A percentile compares a stretch with the other conserved stretches of the same genome.
Evolutionary conservation across 2,797 vertebrate genomes (phyloP).

Genomic region (Sebastes reedi): DNA sequence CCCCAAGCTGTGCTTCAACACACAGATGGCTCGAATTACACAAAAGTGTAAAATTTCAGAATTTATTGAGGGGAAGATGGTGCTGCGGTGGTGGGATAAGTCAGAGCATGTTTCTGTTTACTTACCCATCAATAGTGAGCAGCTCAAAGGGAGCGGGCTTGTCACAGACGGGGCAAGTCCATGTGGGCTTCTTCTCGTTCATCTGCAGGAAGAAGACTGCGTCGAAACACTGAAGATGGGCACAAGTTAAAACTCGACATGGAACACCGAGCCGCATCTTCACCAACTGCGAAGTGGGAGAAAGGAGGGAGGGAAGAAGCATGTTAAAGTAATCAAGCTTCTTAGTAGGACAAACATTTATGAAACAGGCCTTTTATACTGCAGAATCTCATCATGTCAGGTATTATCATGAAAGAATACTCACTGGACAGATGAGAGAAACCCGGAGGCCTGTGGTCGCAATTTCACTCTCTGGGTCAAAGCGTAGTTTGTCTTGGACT

Average conservation of each 20-base stretch:
- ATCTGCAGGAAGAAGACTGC: slow-evolving; percentile 99
- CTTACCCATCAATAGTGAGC: slow-evolving; percentile 96
- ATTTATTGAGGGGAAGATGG: neutral
- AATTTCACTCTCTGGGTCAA: slow-evolving; percentile 98
- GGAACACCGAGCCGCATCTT: slow-evolving; percentile 98
- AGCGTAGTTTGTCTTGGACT: slow-evolving; percentile 98
- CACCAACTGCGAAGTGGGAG: slow-evolving; percentile 86
- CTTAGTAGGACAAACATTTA: neutral
- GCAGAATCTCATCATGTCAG: neutral
- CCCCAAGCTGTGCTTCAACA: neutral
- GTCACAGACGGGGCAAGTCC: slow-evolving; percentile 98
- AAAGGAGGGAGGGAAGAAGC: neutral
- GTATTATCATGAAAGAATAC: slow-evolving; percentile 37
- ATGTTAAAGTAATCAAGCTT: neutral
- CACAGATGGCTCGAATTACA: neutral
- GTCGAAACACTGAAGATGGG: slow-evolving; percentile 98
- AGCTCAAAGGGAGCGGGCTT: slow-evolving; percentile 97
- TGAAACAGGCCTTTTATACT: neutral
- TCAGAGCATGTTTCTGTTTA: neutral
- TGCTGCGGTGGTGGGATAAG: neutral
- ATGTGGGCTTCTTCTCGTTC: slow-evolving; percentile 99
- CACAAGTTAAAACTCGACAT: slow-evolving; percentile 94
- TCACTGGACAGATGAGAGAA: slow-evolving; percentile 98
- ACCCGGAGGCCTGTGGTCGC: slow-evolving; percentile 97
- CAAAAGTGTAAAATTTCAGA: neutral